Evolutionary conservation across 2,888 invertebrate species (phyloP), one percentile per base, ranked within the genome.

Genomic region (Graphium colonna): DNA sequence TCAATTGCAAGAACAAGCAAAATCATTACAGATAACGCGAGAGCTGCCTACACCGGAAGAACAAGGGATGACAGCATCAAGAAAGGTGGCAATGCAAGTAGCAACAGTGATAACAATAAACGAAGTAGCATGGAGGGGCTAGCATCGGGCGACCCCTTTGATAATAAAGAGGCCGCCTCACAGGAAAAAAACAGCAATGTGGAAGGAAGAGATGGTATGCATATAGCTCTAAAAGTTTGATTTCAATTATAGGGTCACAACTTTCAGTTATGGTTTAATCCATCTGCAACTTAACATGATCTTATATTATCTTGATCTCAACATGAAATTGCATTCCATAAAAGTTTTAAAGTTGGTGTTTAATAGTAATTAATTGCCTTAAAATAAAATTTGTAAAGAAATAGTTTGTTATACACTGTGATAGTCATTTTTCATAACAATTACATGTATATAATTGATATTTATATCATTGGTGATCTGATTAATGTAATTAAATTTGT

Each of bases 21-120:
- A 15, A 38, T 63, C 49, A 38, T 44, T 61, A 68, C 75, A 82
- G 85, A 83, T 78, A 82, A 79, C 75, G 71, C 77, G 67, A 85
- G 82, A 81, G 73, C 74, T 62, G 64, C 80, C 68, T 78, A 82
- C 68, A 63, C 71, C 65, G 71, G 75, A 65, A 80, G 85, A 57
- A 72, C 82, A 70, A 87, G 89, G 86, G 84, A 87, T 86, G 87
- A 87, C 79, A 82, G 77, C 73, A 49, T 64, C 73, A 87, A 82
- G 74, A 86, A 85, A 65, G 75, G 77, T 69, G 68, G 82, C 75
- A 81, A 85, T 84, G 86, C 83, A 62, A 83, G 76, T 79, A 67
- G 70, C 61, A 73, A 70, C 67, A 73, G 76, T 59, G 80, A 85
- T 58, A 67, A 65, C 61, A 73, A 68, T 67, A 87, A 88, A 73